phyloP scores from a whole-genome alignment of 1,140 invertebrate species.

The Drosophila lacteicornis region DNA sequence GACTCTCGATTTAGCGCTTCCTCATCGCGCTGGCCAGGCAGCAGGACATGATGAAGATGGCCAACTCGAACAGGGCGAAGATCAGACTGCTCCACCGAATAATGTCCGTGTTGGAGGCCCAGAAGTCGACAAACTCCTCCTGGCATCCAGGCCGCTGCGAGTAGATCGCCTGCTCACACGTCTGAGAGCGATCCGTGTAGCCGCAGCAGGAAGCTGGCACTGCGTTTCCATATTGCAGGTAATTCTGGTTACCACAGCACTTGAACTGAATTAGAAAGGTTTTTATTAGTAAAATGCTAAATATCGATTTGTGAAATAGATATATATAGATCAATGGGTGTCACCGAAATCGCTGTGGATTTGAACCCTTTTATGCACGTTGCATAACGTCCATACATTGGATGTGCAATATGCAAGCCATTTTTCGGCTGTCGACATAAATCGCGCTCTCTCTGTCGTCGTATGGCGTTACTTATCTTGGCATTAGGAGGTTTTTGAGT shows the following conservation, averaged over 20 bases:
- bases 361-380: too few relatives aligned
- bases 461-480: too few relatives aligned
- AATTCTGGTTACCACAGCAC: constrained; percentile 87
- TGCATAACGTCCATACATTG: too few relatives aligned
- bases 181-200: constrained; percentile 63
- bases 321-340: background rate
- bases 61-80: constrained; percentile 86
- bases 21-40: constrained; percentile 87
- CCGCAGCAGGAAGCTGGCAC: constrained; percentile 85
- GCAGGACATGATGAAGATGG: constrained; percentile 69
- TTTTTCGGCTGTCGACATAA: too few relatives aligned
- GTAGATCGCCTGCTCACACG: constrained; percentile 61
- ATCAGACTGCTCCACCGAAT: constrained; percentile 88
- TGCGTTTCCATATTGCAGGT: constrained; percentile 79
- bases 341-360: too few relatives aligned
- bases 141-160: constrained; percentile 84
- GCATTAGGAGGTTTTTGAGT: too few relatives aligned
- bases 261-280: constrained; percentile 84
- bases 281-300: background rate
- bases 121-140: constrained; percentile 83
- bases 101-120: constrained; percentile 85
- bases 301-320: background rate
- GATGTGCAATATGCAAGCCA: too few relatives aligned
- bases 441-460: too few relatives aligned
- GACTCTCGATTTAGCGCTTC: constrained; percentile 50